Conservation (phyloP, 2,888 invertebrate genomes). For the Drosophila parthenogenetica region DNA sequence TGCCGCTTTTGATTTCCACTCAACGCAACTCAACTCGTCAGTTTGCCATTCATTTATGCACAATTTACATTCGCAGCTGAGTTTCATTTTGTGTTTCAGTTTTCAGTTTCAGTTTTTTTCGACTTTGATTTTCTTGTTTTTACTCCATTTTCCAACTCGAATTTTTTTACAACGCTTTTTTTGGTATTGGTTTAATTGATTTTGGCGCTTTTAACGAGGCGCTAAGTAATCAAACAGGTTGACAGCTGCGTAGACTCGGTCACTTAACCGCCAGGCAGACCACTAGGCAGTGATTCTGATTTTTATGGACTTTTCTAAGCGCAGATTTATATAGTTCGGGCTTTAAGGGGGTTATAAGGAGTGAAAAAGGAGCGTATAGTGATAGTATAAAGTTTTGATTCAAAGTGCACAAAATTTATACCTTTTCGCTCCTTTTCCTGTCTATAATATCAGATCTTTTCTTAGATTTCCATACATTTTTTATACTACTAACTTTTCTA, state of each 20-base stretch:
- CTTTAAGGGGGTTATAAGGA: too few species aligned
- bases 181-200: conserved; percentile 63
- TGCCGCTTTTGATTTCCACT: conserved; percentile 22
- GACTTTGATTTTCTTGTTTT: conserved; percentile 19
- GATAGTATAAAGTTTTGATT: too few species aligned
- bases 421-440: too few species aligned
- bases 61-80: conserved; percentile 2
- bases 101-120: conserved; percentile 22
- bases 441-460: too few species aligned
- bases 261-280: background rate
- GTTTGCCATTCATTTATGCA: conserved; percentile 65
- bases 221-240: conserved; percentile 64
- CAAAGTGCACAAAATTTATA: too few species aligned
- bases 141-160: conserved; percentile 25
- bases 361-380: too few species aligned
- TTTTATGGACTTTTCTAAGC: too few species aligned
- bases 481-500: too few species aligned
- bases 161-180: too few species aligned
- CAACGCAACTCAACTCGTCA: conserved; percentile 36
- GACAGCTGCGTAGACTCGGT: conserved; percentile 38
- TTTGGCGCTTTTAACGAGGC: conserved; percentile 74
- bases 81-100: conserved; percentile 21
- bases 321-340: too few species aligned
- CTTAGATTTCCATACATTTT: too few species aligned
- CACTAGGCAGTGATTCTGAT: too few species aligned